Evolutionary conservation across 2,888 invertebrate genomes (phyloP).

Genomic region (Andrena minutula): DNA sequence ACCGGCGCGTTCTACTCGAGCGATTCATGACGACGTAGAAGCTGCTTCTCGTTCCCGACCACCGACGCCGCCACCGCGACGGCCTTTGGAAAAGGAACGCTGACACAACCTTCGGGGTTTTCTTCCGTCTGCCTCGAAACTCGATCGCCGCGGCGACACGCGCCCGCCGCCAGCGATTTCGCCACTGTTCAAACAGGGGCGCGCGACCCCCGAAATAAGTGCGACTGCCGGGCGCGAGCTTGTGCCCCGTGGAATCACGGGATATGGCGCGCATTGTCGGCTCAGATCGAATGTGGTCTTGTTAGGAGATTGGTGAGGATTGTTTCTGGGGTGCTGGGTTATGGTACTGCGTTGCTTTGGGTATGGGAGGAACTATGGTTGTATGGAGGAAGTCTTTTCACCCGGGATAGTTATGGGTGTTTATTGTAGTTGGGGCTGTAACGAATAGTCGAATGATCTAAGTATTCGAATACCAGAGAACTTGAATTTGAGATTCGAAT

Average conservation of each 20-base stretch:
- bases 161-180: constrained; percentile 52
- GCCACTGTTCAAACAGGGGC: constrained; percentile 14
- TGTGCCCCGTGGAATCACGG: not conserved
- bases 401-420: no score
- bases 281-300: not conserved
- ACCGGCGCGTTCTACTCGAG: constrained; percentile 63
- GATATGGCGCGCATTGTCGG: no score
- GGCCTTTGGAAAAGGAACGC: constrained; percentile 52
- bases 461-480: no score
- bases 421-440: no score
- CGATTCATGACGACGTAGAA: constrained; percentile 73
- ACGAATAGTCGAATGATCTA: no score
- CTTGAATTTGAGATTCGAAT: no score
- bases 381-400: no score
- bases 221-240: not conserved
- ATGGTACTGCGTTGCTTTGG: no score
- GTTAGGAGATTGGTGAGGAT: not conserved
- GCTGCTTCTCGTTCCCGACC: constrained; percentile 34
- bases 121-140: constrained; percentile 35
- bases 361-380: no score
- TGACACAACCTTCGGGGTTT: constrained; percentile 36
- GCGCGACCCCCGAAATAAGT: not conserved
- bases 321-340: not conserved
- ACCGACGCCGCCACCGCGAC: constrained; percentile 1
- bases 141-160: constrained; percentile 23